Percentiles rank a stretch among this genome's conserved stretches.
These are phyloP conservation scores for Nymphalis io DNA, from an alignment of 1,140 invertebrate species.

Conservation along the genomic window DNA sequence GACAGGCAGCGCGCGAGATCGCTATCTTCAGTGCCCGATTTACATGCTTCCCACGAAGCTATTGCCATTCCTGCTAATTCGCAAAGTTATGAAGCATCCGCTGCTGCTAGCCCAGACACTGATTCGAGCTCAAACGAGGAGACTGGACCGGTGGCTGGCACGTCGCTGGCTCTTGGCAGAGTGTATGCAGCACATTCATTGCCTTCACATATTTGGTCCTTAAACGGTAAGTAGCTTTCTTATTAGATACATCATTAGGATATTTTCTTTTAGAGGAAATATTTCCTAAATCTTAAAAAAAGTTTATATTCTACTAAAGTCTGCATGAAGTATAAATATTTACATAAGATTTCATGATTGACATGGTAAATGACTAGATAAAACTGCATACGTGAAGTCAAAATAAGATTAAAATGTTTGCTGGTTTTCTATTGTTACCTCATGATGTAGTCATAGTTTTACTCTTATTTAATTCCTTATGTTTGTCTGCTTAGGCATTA, in stretches of 20 bases:
- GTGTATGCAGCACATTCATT: slow-evolving; percentile 93
- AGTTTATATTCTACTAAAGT: no score
- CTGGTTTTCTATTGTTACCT: background rate
- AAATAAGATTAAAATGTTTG: background rate
- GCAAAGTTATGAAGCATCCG: slow-evolving; percentile 82
- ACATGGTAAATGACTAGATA: background rate
- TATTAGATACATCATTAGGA: background rate
- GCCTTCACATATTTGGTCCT: slow-evolving; percentile 94
- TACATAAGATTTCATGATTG: slow-evolving; percentile 16
- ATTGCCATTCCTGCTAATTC: slow-evolving; percentile 81
- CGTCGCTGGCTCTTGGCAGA: slow-evolving; percentile 84
- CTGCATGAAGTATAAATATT: slow-evolving; percentile 4
- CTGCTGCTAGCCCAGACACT: slow-evolving; percentile 82
- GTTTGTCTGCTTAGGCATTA: background rate
- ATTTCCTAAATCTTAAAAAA: background rate
- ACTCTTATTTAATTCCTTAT: background rate
- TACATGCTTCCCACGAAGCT: slow-evolving; percentile 83
- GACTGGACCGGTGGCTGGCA: slow-evolving; percentile 74
- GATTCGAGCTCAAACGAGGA: slow-evolving; percentile 83
- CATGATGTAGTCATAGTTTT: no score
- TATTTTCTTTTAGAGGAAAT: background rate
- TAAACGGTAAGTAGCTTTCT: slow-evolving; percentile 87
- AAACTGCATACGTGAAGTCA: background rate
- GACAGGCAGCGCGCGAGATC: slow-evolving; percentile 90
- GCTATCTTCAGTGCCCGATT: slow-evolving; percentile 90